Percentiles rank a stretch among this genome's conserved stretches.
Conservation (phyloP, 2,797 vertebrate species). For the Neomorphus geoffroyi region DNA sequence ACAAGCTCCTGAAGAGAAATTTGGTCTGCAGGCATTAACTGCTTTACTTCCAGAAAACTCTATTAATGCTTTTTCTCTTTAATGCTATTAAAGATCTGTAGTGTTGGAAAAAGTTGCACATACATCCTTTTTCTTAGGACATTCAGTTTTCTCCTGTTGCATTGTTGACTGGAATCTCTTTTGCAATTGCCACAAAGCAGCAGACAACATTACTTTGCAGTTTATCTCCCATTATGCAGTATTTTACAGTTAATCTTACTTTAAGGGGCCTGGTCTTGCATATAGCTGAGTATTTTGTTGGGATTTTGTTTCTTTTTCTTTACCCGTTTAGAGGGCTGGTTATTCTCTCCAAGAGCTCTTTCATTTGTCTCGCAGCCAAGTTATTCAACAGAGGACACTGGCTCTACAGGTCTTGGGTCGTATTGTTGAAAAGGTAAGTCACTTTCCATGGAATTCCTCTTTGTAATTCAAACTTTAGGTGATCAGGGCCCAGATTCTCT, state of each 20-base stretch:
- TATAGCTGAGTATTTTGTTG: background rate
- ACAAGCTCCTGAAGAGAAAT: background rate
- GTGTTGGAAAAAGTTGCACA: background rate
- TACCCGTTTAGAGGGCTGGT: constrained; percentile 85
- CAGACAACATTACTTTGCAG: background rate
- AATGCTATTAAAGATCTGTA: background rate
- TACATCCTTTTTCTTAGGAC: background rate
- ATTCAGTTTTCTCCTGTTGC: background rate
- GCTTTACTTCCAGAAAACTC: background rate
- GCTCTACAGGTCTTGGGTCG: constrained; percentile 88
- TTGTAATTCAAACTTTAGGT: background rate
- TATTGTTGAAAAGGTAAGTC: constrained; percentile 88
- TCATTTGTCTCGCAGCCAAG: constrained; percentile 92
- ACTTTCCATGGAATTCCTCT: background rate
- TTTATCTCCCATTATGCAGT: background rate
- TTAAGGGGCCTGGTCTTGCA: background rate
- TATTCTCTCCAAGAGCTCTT: constrained; percentile 98
- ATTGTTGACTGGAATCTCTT: background rate
- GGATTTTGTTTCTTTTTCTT: no score
- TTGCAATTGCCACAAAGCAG: background rate
- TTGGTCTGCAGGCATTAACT: background rate
- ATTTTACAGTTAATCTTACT: background rate
- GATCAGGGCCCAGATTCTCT: background rate
- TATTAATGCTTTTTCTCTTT: background rate
- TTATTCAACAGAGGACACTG: constrained; percentile 91